Evolutionary conservation across 2,113 vertebrate species (phyloP).

Genomic region (Myrmophylax atrothorax): DNA sequence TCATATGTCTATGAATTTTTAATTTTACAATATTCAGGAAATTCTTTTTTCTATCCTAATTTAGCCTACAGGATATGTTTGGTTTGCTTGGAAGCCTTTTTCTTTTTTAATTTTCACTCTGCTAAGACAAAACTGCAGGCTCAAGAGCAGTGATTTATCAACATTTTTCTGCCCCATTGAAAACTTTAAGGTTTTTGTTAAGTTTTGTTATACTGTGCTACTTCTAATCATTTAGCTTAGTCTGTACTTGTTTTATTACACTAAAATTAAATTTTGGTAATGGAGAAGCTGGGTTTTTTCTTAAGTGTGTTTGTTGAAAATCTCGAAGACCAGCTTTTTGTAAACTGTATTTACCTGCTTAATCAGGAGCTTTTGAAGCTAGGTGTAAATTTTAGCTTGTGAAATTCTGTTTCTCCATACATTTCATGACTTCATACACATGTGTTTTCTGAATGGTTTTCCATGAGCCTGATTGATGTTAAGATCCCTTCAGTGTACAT

Average conservation of each 20-base stretch:
- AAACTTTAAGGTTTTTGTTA: neutral
- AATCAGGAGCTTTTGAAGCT: neutral
- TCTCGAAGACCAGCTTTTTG: neutral
- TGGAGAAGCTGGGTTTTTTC: fast-evolving
- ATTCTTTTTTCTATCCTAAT: neutral
- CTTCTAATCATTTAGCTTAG: neutral
- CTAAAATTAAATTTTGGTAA: neutral
- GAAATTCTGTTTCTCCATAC: neutral
- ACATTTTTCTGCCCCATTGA: fast-evolving
- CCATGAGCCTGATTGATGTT: neutral
- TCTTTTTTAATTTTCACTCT: neutral
- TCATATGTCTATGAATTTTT: neutral
- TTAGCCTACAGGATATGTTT: neutral
- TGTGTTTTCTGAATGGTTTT: neutral
- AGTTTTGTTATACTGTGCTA: neutral
- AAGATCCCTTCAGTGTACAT: neutral
- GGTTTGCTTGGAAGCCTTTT: neutral
- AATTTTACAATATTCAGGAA: neutral
- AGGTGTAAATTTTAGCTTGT: neutral
- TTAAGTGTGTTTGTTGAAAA: neutral
- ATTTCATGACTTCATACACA: neutral
- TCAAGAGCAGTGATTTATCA: neutral
- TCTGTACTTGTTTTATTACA: neutral
- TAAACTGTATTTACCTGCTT: neutral
- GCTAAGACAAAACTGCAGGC: neutral